Base-by-base conservation (phyloP, 2,113 vertebrate species). In the Aspidoscelis tigris region DNA sequence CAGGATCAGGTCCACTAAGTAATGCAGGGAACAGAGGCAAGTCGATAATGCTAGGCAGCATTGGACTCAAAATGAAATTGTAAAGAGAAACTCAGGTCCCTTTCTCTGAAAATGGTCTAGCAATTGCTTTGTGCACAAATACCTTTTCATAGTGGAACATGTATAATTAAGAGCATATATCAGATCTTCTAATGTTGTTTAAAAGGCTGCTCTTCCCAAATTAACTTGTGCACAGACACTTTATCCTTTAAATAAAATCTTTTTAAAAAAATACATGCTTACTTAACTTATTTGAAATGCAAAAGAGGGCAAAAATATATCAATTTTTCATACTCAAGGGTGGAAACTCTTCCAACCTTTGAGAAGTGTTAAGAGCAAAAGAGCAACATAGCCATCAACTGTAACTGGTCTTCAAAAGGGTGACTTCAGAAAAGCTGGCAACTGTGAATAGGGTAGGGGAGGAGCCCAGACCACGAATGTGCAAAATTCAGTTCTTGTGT, bases 241-340 rank as follows among this genome's bases (percentile, higher is more conserved):
- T 85, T 68, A 83, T 53, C n/a, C 39, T 68, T 65, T 66, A 80
- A 85, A 41, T 74, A 80, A 80, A 85, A 61, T 61, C 58, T 61
- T 61, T 61, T 61, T 61, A 1, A 61, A 61, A 61, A 61, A 61
- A 61, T 58, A 16, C 18, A 18, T 61, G 47, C 5, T 5, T 33
- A 33, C 33, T 33, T 33, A 33, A 33, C 33, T 33, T 33, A 33
- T 33, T 33, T 33, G 33, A 33, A 33, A 33, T 33, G 33, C 33
- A 33, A 33, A 33, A 33, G 33, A 33, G 33, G 33, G 33, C 33
- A 33, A 33, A 33, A 33, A 33, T 33, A 33, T 33, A 33, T 33
- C 33, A 33, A 33, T 33, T 33, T 33, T 33, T 33, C 33, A 33
- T 33, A 33, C 33, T 1, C 33, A 33, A 33, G 33, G 33, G 33